A percentile compares a stretch with the other conserved stretches of the same genome.
phyloP scores from a whole-genome alignment of 2,113 vertebrate genomes.

The Pungitius pungitius region DNA sequence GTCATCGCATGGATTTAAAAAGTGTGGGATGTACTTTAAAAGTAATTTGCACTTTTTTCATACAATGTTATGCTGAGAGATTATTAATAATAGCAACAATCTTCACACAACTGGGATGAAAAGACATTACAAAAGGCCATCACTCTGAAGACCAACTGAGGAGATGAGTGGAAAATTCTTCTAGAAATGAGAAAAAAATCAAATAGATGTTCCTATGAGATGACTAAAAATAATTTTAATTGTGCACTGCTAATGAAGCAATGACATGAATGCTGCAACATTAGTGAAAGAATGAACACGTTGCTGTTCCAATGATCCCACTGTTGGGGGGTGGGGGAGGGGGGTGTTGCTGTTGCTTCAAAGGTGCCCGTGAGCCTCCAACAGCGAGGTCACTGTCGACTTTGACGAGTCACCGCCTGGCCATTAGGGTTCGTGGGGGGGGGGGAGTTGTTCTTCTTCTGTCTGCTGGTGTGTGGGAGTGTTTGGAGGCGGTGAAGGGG shows the following conservation, averaged over 20 bases:
- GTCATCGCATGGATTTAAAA: constrained; percentile 51
- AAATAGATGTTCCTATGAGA: background rate
- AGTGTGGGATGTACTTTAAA: constrained; percentile 30
- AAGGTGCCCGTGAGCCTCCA: constrained; percentile 67
- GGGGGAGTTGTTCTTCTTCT: background rate
- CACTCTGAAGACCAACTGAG: background rate
- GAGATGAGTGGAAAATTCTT: background rate
- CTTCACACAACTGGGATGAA: background rate
- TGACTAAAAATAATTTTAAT: background rate
- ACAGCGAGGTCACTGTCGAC: constrained; percentile 87
- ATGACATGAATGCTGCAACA: background rate
- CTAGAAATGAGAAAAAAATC: background rate
- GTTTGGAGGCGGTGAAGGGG: constrained; percentile 18
- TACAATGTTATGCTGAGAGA: background rate
- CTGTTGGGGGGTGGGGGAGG: no score
- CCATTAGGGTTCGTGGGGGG: constrained; percentile 36
- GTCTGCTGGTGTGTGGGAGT: constrained; percentile 21
- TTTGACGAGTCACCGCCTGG: constrained; percentile 83
- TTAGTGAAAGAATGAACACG: background rate
- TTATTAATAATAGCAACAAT: background rate
- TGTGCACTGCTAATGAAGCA: background rate
- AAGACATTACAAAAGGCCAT: background rate
- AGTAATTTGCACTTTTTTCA: constrained; percentile 27
- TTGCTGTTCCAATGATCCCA: background rate
- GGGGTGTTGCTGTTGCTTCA: constrained; percentile 52